Base-by-base conservation (phyloP, 1,140 invertebrate species). In the Amphibalanus amphitrite region DNA sequence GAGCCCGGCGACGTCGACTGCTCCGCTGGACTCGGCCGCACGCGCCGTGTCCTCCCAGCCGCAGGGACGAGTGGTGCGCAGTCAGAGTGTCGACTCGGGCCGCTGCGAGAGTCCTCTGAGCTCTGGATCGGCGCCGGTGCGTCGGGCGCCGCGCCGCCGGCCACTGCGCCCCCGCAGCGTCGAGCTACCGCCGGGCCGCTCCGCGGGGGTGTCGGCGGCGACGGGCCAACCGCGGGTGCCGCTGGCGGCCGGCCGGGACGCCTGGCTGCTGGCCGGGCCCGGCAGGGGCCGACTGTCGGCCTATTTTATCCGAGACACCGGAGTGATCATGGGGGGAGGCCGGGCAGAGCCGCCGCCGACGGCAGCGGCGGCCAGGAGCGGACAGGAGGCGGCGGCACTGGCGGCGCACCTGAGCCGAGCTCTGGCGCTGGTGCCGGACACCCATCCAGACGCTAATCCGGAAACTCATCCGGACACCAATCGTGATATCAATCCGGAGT, bases 21-120 rank as follows among this genome's bases (percentile, higher is more conserved):
- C 26, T 6, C 64, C 64, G 64, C 64, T 26, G 65, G 65, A 67
- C 28, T 3, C 65, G 3, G n/a, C 64, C 3, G 65, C 28, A 17
- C 28, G n/a, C 26, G 17, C 28, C 28, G 65, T 26, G 23, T 26
- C 23, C n/a, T n/a, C n/a, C n/a, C n/a, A n/a, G n/a, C 65, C 1
- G n/a, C 65, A 65, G 64, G 6, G 20, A 26, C 64, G 64, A 10
- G 65, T 67, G 3, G 26, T 28, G 23, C 65, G 65, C 65, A 67
- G 65, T 17, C 65, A 67, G 26, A 67, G 65, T 26, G n/a, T 67
- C 26, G 65, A 67, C 28, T 67, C 65, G 65, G 65, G 65, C 65
- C 65, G 28, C 28, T 26, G 28, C 65, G 65, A 26, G n/a, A 67
- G 65, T 28, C 65, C 65, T n/a, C 28, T 67, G 65, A 67, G 65